These are phyloP conservation scores for Drosophila arizonae DNA, from an alignment of 1,140 invertebrate genomes.

Conservation along the genomic window DNA sequence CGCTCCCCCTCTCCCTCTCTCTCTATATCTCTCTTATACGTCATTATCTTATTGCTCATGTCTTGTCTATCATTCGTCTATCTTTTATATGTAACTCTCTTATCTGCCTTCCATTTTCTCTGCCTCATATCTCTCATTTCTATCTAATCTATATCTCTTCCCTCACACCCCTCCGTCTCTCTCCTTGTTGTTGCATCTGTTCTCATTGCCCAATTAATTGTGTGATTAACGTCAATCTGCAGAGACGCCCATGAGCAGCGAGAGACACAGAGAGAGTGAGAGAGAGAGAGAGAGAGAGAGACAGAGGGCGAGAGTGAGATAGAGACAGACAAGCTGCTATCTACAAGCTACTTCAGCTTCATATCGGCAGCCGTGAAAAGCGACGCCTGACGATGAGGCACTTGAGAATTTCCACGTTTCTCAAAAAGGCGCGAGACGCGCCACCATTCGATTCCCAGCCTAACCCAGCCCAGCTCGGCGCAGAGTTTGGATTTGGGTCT, in stretches of 20 bases:
- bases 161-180: not conserved
- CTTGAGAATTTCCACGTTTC: constrained; percentile 53
- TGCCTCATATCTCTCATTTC: not conserved
- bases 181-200: not conserved
- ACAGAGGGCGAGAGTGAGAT: too few relatives aligned
- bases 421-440: constrained; percentile 2
- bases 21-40: not conserved
- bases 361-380: constrained; percentile 25
- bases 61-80: not conserved
- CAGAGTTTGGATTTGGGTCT: not conserved
- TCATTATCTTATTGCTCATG: too few relatives aligned
- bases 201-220: constrained; percentile 65
- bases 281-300: too few relatives aligned
- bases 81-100: not conserved
- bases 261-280: not conserved
- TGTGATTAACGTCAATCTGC: constrained; percentile 71
- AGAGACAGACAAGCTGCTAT: not conserved
- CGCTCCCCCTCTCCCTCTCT: too few relatives aligned
- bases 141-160: too few relatives aligned
- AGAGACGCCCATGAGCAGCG: constrained; percentile 11
- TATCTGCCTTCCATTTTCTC: not conserved
- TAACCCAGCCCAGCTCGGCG: too few relatives aligned
- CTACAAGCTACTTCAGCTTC: not conserved
- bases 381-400: constrained; percentile 33
- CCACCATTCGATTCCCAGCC: constrained; percentile 6